Evolutionary conservation across 2,888 invertebrate species (phyloP), one percentile per base, ranked within the genome.

Genomic region (Drosophila antonietae): DNA sequence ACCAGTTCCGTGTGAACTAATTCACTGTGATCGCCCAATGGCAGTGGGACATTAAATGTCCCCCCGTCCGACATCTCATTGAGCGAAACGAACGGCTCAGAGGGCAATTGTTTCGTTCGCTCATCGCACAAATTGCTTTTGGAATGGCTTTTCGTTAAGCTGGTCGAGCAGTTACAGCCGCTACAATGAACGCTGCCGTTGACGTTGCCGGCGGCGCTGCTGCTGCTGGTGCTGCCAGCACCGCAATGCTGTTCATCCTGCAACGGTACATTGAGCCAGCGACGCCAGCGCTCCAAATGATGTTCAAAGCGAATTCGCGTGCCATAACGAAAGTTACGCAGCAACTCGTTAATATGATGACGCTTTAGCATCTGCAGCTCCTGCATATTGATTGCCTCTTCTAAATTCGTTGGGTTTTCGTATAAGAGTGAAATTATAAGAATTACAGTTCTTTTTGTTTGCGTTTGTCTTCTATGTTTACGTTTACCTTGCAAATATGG

Each of bases 271-370:
- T 90, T 85, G 9, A 90, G 72, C 75, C 83, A 77, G 35, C 87
- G 88, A 0, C 92, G 90, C 91, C 91, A 91, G 2, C 79, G 86
- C 28, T 88, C 88, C 59, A 91, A 68, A 58, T 92, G 70, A 69
- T 91, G 80, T 47, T 91, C 91, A 39, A 91, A 92, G 14, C 92
- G 91, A 52, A 91, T 90, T 14, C 87, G 80, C 0, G 89, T 87
- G 3, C 91, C 92, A 23, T 86, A 83, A 15, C 88, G 79, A 51
- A 85, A 86, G 37, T 90, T 79, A 3, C 80, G 73, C 44, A 91
- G 67, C 15, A 91, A 67, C 20, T 77, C 74, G 7, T 71, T 60
- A 2, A 91, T 37, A 53, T 91, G 91, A 61, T 87, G 85, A 0
- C 74, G 76, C 68, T 91, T 86, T 8, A 91, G 80, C 83, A 90